Evolutionary conservation across 2,888 invertebrate genomes (phyloP).

Genomic region (Tinea semifulvella): DNA sequence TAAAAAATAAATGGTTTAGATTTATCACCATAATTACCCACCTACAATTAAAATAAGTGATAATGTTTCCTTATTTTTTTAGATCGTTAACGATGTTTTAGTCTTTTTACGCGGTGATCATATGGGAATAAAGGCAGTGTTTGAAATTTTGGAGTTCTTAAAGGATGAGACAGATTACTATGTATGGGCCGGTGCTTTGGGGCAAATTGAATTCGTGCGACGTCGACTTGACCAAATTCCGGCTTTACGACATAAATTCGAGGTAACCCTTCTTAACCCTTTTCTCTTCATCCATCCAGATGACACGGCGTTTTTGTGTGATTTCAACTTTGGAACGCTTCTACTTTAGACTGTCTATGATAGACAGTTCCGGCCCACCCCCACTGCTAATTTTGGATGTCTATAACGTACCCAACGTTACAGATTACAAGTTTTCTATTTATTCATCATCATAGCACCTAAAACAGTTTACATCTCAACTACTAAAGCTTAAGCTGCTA

Average conservation of each 20-base stretch:
- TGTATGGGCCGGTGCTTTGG: slow-evolving; percentile 77
- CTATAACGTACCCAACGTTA: too few relatives aligned
- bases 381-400: too few relatives aligned
- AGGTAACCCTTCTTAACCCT: slow-evolving; percentile 25
- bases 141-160: slow-evolving; percentile 75
- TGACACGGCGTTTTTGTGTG: too few relatives aligned
- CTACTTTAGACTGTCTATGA: too few relatives aligned
- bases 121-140: slow-evolving; percentile 61
- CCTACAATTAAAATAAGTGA: background rate
- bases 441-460: too few relatives aligned
- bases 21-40: background rate
- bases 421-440: too few relatives aligned
- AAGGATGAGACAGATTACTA: slow-evolving; percentile 73
- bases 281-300: background rate
- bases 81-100: slow-evolving; percentile 80
- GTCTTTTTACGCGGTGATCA: slow-evolving; percentile 71
- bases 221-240: slow-evolving; percentile 44
- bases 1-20: too few relatives aligned
- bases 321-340: too few relatives aligned
- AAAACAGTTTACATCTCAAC: too few relatives aligned
- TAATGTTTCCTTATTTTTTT: slow-evolving; percentile 14
- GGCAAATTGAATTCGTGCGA: slow-evolving; percentile 60
- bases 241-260: slow-evolving; percentile 32
- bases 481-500: too few relatives aligned
- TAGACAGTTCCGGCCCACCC: too few relatives aligned